Base-by-base conservation (phyloP, 2,888 invertebrate genomes). In the Hemithea aestivaria region DNA sequence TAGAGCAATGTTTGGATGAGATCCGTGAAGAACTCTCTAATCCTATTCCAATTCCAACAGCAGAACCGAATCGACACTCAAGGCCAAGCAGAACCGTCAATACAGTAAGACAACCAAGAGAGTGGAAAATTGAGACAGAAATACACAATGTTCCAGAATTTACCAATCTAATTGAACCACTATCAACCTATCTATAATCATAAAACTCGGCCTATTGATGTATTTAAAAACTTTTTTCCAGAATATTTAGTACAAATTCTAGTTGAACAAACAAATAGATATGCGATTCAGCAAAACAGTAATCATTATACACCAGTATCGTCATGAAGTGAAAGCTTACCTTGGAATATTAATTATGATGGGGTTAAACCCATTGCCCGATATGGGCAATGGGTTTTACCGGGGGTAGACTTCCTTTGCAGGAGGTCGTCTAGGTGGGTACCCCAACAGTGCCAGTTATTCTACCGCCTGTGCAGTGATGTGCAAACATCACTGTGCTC, bases 261-360 rank as follows among this genome's bases (percentile, higher is more conserved):
- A 36, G 49, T 44, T 12, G 44, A 46, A 46, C 41, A 50, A 49
- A 52, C 45, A 20, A 53, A 53, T 43, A 46, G 45, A 36, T 52
- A 52, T 39, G 51, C 50, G n/a, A 10, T 23, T 9, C 46, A 54
- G 24, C 27, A 44, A 30, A 45, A 51, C 6, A 36, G 39, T 8
- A 33, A 43, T 7, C 10, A 43, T 30, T 51, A 6, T n/a, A 36
- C 22, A 30, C 32, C 22, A 27, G 43, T 44, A 24, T 27, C 12
- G n/a, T 7, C 22, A 27, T 1, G 43, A 51, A 41, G 46, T 56
- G 8, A 49, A 44, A 23, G 51, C 46, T 10, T 48, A 45, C 20
- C 25, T 51, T 12, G 51, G 53, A 29, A 30, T 53, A 23, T 27
- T 53, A 16, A 58, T 53, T 7, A 45, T 55, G 48, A 56, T 56